These are phyloP conservation scores for Amphimedon queenslandica DNA, from an alignment of 37 sponge, comb jelly and placozoan species.

Conservation along the genomic window DNA sequence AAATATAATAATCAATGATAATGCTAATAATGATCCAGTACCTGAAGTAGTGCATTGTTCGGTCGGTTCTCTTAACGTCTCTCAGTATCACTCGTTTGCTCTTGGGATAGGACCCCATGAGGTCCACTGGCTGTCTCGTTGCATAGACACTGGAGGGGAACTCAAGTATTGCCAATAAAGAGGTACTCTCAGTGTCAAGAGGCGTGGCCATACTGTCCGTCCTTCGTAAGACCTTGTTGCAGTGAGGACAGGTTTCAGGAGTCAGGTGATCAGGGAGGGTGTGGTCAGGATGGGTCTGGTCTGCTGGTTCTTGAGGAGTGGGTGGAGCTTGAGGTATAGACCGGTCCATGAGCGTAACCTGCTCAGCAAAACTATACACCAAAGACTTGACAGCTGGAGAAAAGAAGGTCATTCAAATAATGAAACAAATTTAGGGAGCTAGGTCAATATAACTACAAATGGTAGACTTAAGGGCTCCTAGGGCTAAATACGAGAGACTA, in stretches of 20 bases:
- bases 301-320: no score
- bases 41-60: conserved; percentile 69
- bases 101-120: conserved; percentile 43
- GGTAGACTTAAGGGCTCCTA: no score
- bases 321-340: no score
- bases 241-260: background rate
- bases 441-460: no score
- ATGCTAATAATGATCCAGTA: no score
- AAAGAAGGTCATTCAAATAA: no score
- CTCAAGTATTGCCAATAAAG: conserved; percentile 39
- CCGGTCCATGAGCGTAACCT: no score
- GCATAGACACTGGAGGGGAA: conserved; percentile 65
- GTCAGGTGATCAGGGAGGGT: background rate
- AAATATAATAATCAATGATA: background rate
- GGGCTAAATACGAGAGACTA: no score
- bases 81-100: conserved; percentile 73
- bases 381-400: no score
- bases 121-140: conserved; percentile 46
- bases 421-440: no score
- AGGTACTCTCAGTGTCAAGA: conserved; percentile 20
- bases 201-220: background rate
- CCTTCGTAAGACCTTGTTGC: background rate
- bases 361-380: background rate
- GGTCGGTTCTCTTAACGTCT: conserved; percentile 83
- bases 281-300: no score